A percentile compares a stretch with the other conserved stretches of the same genome.
Conservation (phyloP, 53 echinoderm and acorn worm species). For the Crossaster papposus region DNA sequence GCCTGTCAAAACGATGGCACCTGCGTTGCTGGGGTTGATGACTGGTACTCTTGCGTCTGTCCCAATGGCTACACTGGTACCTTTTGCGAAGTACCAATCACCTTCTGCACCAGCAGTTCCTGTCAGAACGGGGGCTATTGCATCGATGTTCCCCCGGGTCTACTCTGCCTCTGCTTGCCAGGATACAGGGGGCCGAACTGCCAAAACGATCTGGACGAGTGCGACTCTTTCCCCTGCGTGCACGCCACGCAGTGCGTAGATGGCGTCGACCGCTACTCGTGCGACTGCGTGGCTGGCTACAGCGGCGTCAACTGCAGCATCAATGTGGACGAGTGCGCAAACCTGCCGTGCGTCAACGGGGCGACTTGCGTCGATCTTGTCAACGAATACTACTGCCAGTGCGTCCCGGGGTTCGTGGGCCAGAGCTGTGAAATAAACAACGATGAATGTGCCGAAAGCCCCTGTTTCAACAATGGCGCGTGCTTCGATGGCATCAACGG, state of each 20-base stretch:
- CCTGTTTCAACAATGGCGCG: not conserved
- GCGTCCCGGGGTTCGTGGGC: not conserved
- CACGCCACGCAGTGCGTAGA: constrained; percentile 24
- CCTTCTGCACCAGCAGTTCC: constrained; percentile 69
- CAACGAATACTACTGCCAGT: not conserved
- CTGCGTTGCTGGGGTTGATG: constrained; percentile 68
- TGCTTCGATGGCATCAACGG: not conserved
- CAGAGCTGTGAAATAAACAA: not conserved
- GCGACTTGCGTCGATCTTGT: constrained; percentile 5
- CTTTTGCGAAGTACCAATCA: not conserved
- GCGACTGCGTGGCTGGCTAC: constrained; percentile 5
- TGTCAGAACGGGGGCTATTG: constrained; percentile 56
- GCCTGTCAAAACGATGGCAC: constrained; percentile 76
- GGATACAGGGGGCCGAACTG: constrained; percentile 81
- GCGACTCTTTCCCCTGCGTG: constrained; percentile 38
- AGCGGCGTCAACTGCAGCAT: constrained; percentile 17
- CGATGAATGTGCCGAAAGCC: not conserved
- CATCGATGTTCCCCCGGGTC: constrained; percentile 69
- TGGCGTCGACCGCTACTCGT: constrained; percentile 23
- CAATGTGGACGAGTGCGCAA: constrained; percentile 36
- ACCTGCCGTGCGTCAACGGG: constrained; percentile 16
- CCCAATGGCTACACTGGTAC: constrained; percentile 65
- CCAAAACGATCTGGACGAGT: constrained; percentile 72
- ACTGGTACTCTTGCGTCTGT: constrained; percentile 70
- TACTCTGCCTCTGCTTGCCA: constrained; percentile 66